Percentiles rank a stretch among this genome's conserved stretches.
phyloP scores from a whole-genome alignment of 2,888 invertebrate genomes.

The Platycheirus rosarum region DNA sequence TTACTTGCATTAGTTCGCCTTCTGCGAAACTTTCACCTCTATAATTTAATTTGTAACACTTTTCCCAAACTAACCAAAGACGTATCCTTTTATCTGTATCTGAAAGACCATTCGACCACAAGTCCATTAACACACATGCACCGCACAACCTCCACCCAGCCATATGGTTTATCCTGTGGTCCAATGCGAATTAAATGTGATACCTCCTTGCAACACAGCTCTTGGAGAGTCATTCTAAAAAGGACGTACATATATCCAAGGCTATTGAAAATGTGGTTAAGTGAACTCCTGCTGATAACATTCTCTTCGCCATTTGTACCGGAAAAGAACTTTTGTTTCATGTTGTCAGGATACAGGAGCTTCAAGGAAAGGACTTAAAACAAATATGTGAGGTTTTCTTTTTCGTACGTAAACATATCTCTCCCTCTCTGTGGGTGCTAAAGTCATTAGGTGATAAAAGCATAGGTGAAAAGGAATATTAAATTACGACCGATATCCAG shows the following conservation, averaged over 20 bases:
- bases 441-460: slow-evolving; percentile 74
- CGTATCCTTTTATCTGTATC: slow-evolving; percentile 43
- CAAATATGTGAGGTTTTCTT: slow-evolving; percentile 71
- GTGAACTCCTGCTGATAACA: slow-evolving; percentile 53
- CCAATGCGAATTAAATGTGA: slow-evolving; percentile 63
- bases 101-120: slow-evolving; percentile 65
- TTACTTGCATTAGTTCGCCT: slow-evolving; percentile 2
- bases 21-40: slow-evolving; percentile 68
- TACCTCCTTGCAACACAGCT: slow-evolving; percentile 56
- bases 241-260: background rate
- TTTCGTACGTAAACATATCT: slow-evolving; percentile 27
- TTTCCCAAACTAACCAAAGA: slow-evolving; percentile 55
- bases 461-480: slow-evolving; percentile 74
- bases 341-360: slow-evolving; percentile 3
- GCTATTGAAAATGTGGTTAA: slow-evolving; percentile 43
- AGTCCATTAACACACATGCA: slow-evolving; percentile 69
- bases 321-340: slow-evolving; percentile 55
- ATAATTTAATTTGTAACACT: slow-evolving; percentile 69
- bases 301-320: slow-evolving; percentile 41
- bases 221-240: background rate
- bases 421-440: slow-evolving; percentile 59
- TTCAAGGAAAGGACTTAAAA: slow-evolving; percentile 57
- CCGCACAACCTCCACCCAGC: slow-evolving; percentile 10
- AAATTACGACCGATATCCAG: slow-evolving; percentile 61
- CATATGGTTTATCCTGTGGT: slow-evolving; percentile 66